phyloP scores from a whole-genome alignment of 2,888 invertebrate genomes.

The Pomacea canaliculata region DNA sequence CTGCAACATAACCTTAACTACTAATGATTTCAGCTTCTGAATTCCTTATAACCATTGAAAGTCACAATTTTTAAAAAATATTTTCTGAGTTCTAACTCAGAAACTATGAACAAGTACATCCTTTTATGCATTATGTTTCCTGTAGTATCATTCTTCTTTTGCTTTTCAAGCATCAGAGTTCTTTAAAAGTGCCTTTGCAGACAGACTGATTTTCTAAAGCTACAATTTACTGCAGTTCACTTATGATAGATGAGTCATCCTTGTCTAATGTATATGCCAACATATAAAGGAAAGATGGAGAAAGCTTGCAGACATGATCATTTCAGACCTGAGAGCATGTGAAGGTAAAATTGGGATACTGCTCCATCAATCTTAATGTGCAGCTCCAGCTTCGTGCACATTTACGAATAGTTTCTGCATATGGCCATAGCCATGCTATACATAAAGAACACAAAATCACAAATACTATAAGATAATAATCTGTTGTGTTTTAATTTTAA shows the following conservation, averaged over 20 bases:
- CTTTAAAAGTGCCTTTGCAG: too few relatives aligned
- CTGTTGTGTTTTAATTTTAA: too few relatives aligned
- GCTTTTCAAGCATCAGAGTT: too few relatives aligned
- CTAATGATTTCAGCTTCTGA: not conserved
- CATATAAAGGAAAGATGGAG: not conserved
- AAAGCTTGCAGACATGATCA: not conserved
- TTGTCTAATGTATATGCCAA: not conserved
- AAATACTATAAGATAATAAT: not conserved
- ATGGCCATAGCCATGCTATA: slow-evolving; percentile 73
- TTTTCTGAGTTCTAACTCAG: too few relatives aligned
- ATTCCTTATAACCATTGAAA: not conserved
- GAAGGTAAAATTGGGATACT: slow-evolving; percentile 71
- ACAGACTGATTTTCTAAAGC: too few relatives aligned
- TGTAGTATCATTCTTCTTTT: too few relatives aligned
- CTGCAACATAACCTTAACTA: slow-evolving; percentile 48
- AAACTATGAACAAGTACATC: too few relatives aligned
- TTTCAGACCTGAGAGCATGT: slow-evolving; percentile 71
- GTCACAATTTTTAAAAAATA: too few relatives aligned
- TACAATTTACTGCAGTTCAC: too few relatives aligned
- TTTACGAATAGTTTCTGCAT: slow-evolving; percentile 72
- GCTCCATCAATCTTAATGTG: slow-evolving; percentile 71
- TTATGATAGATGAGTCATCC: too few relatives aligned
- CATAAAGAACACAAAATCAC: slow-evolving; percentile 4
- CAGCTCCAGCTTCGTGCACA: slow-evolving; percentile 72
- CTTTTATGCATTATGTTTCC: too few relatives aligned